A percentile compares a stretch with the other conserved stretches of the same genome.
phyloP scores from a whole-genome alignment of 2,888 invertebrate genomes.

The Campoplex nolae region DNA sequence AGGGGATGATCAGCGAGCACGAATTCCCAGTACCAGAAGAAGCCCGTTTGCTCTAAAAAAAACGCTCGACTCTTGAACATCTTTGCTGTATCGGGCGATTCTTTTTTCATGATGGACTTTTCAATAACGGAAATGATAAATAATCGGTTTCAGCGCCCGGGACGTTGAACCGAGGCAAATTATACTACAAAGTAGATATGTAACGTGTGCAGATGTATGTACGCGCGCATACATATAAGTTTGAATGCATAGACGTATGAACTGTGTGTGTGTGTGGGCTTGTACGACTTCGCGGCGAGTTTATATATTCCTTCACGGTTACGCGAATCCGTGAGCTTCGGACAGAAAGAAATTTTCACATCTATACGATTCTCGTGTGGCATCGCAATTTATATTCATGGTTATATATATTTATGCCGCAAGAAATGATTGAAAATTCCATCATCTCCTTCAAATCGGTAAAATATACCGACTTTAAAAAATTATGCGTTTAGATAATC shows the following conservation, averaged over 20 bases:
- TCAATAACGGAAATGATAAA: slow-evolving; percentile 70
- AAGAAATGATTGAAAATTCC: background rate
- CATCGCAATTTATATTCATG: background rate
- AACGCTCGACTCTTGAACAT: slow-evolving; percentile 22
- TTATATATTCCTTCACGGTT: slow-evolving; percentile 63
- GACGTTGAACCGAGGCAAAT: slow-evolving; percentile 67
- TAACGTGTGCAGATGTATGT: slow-evolving; percentile 5
- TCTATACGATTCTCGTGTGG: slow-evolving; percentile 41
- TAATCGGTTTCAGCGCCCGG: slow-evolving; percentile 63
- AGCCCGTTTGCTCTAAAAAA: slow-evolving; percentile 55
- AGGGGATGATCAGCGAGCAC: slow-evolving; percentile 38
- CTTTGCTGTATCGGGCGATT: background rate
- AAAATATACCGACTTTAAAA: background rate
- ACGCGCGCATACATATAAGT: background rate
- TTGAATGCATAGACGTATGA: slow-evolving; percentile 6
- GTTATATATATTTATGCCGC: background rate
- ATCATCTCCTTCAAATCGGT: background rate
- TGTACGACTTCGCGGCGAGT: slow-evolving; percentile 52
- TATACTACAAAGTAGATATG: slow-evolving; percentile 44
- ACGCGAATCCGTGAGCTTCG: slow-evolving; percentile 52
- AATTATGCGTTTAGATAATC: background rate
- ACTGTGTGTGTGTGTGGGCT: slow-evolving; percentile 25
- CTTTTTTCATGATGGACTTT: slow-evolving; percentile 47
- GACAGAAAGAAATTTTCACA: slow-evolving; percentile 32
- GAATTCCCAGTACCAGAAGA: too few relatives aligned